Evolutionary conservation across 30 jellyfish, hydroid and myxozoan genomes (phyloP).

Genomic region (Mastigias papua): DNA sequence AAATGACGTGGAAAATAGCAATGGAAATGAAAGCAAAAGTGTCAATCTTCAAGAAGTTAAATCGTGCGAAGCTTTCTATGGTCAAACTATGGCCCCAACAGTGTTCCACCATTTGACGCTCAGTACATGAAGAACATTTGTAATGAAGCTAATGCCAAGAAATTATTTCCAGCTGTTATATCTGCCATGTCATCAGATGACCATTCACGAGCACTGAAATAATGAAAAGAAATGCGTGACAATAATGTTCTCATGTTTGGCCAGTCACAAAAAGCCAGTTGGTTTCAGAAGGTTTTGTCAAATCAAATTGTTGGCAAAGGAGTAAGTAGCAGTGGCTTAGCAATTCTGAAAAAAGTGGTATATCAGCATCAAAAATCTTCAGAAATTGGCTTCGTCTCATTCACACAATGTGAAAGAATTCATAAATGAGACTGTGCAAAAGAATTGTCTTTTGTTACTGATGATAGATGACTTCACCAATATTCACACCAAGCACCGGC

Average conservation of each 20-base stretch:
- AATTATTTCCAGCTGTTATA: conserved; percentile 7
- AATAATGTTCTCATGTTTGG: conserved; percentile 11
- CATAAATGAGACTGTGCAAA: conserved; percentile 22
- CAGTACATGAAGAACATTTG: conserved; percentile 6
- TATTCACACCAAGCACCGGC: conserved; percentile 7
- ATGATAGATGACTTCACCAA: conserved; percentile 44
- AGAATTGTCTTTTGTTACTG: background rate
- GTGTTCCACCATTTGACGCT: conserved; percentile 43
- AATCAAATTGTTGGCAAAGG: conserved; percentile 22
- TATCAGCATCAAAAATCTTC: background rate
- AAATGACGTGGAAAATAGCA: background rate
- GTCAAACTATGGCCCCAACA: conserved; percentile 6
- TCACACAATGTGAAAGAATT: background rate
- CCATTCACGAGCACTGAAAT: background rate
- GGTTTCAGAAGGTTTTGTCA: conserved; percentile 20
- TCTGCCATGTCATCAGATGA: conserved; percentile 31
- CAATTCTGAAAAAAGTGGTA: conserved; percentile 3
- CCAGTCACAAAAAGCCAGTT: conserved; percentile 28
- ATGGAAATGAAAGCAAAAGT: background rate
- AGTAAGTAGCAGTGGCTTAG: background rate
- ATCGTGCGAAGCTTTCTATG: background rate
- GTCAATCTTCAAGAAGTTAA: background rate
- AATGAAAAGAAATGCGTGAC: conserved; percentile 20
- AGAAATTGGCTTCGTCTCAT: background rate
- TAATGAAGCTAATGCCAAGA: conserved; percentile 30